A percentile compares a stretch with the other conserved stretches of the same genome.
phyloP scores from a whole-genome alignment of 2,797 vertebrate genomes.

The Pseudomugil tenellus region DNA sequence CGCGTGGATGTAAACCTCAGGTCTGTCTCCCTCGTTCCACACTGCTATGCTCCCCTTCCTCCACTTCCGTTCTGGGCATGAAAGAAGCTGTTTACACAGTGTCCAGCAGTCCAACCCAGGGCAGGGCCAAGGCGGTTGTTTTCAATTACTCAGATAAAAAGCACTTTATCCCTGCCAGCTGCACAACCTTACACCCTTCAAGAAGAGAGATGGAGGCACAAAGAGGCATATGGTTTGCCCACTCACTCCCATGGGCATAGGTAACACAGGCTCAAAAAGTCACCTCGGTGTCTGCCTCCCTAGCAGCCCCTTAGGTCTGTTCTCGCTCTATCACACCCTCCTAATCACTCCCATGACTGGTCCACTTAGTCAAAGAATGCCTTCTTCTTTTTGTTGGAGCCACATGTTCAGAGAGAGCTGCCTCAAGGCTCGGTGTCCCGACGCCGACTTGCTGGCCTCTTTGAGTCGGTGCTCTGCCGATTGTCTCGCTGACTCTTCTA shows the following conservation, averaged over 20 bases:
- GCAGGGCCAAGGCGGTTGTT: conserved; percentile 72
- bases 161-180: conserved; percentile 58
- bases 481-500: conserved; percentile 38
- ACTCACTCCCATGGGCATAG: conserved; percentile 64
- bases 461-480: conserved; percentile 7
- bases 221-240: conserved; percentile 64
- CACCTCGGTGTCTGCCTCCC: conserved; percentile 52
- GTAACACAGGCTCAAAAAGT: conserved; percentile 51
- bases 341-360: conserved; percentile 74
- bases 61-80: conserved; percentile 53
- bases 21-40: conserved; percentile 50
- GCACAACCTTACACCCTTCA: conserved; percentile 35
- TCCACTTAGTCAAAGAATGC: conserved; percentile 72
- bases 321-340: conserved; percentile 71
- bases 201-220: conserved; percentile 52
- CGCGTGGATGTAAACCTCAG: conserved; percentile 39
- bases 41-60: conserved; percentile 72
- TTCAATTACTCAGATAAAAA: conserved; percentile 80
- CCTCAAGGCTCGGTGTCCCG: conserved; percentile 34
- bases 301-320: conserved; percentile 52
- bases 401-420: conserved; percentile 59
- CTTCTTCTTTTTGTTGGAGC: conserved; percentile 65
- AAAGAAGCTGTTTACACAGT: conserved; percentile 61
- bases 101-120: conserved; percentile 64
- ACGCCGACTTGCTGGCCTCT: conserved; percentile 35